Evolutionary conservation across 2,888 invertebrate species (phyloP), one percentile per base, ranked within the genome.

Genomic region (Phalangium opilio): DNA sequence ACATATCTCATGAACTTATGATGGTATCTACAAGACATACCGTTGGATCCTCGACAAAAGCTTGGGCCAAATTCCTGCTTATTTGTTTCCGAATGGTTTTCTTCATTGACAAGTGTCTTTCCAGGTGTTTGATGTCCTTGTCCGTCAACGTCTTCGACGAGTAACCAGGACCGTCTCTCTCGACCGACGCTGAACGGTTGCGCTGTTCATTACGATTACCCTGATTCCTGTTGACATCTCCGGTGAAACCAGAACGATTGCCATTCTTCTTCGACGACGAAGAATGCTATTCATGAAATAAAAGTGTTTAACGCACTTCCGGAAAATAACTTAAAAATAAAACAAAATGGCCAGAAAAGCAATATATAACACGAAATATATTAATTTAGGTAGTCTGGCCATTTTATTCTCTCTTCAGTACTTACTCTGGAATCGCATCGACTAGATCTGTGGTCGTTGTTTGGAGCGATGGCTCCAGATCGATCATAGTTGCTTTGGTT

Each of bases 1-100:
- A n/a, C n/a, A 7, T 27, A 27, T 8, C 27, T 8, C 4, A 8
- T 27, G 5, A 27, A 8, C 27, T 8, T 4, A 27, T 27, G 27
- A 8, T 27, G 4, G 27, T 27, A 7, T 7, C n/a, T 38, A n/a
- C 15, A 33, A 34, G n/a, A 2, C 27, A 17, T 10, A 50, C 43
- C 17, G 48, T 42, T 3, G 52, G 52, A 15, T 52, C 49, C 3
- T 52, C 52, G 35, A 52, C 15, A 35, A 52, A 52, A 2, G 62
- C 62, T 58, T 83, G 82, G 61, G 81, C 78, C 58, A 83, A 71
- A 65, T 83, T 83, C 32, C 83, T 72, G 81, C 83, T 83, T 62
- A 83, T 83, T 68, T 83, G 83, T 70, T 82, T 83, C 58, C 83
- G 70, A 57, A 83, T 83, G 15, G 83, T 83, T 64, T 83, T 83